Percentiles rank a stretch among this genome's conserved stretches.
Evolutionary conservation across 2,888 invertebrate genomes (phyloP).

Genomic region (Drosophila pegasa): DNA sequence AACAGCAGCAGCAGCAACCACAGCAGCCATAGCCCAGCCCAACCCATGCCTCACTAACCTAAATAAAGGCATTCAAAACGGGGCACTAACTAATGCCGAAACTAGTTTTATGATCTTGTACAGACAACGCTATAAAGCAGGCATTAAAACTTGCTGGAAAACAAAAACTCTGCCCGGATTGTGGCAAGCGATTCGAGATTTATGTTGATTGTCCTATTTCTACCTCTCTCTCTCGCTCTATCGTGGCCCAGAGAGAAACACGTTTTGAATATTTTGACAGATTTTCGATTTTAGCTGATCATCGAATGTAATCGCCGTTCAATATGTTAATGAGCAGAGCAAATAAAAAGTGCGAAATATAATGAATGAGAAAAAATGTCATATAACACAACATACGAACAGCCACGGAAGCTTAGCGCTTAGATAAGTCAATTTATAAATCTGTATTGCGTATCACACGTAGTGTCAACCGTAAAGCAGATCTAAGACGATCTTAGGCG

Average conservation of each 20-base stretch:
- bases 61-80: conserved; percentile 56
- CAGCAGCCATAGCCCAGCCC: neutral
- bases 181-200: conserved; percentile 43
- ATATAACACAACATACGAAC: conserved; percentile 1
- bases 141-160: conserved; percentile 37
- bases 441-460: conserved; percentile 30
- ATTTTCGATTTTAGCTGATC: conserved; percentile 11
- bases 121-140: conserved; percentile 64
- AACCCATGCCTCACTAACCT: conserved; percentile 67
- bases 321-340: conserved; percentile 44
- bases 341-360: conserved; percentile 63
- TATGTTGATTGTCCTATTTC: conserved; percentile 54
- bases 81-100: conserved; percentile 59
- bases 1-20: neutral
- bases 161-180: conserved; percentile 37
- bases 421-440: conserved; percentile 14
- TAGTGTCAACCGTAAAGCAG: conserved; percentile 17
- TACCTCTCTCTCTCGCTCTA: neutral
- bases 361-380: conserved; percentile 34
- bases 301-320: conserved; percentile 42
- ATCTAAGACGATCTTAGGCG: conserved; percentile 54
- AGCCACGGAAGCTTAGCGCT: conserved; percentile 21
- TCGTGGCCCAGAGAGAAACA: conserved; percentile 42
- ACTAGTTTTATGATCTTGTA: conserved; percentile 70
- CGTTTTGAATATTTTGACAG: conserved; percentile 27